A percentile compares a stretch with the other conserved stretches of the same genome.
Conservation (phyloP, 2,797 vertebrate species). For the Myiotriccus ornatus region DNA sequence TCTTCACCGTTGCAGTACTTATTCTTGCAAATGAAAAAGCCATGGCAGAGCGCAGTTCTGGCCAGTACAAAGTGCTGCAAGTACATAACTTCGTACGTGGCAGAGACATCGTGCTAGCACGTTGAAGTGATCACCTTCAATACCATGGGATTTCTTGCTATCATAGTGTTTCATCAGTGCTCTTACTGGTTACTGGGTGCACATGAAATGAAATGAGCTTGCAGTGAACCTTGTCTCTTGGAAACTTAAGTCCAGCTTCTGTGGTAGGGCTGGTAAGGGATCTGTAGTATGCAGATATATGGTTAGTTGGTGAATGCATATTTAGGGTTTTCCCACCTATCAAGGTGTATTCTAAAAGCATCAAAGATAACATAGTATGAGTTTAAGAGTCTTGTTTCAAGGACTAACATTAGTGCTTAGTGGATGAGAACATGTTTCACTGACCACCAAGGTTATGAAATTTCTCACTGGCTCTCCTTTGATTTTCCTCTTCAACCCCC, state of each 20-base stretch:
- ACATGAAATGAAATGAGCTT: neutral
- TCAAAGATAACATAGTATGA: neutral
- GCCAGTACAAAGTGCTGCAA: neutral
- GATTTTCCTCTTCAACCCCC: neutral
- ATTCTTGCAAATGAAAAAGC: accelerated
- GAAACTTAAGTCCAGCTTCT: neutral
- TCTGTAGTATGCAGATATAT: neutral
- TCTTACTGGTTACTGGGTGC: accelerated
- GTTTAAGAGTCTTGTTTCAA: neutral
- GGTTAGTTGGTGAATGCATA: neutral
- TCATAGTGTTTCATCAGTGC: neutral
- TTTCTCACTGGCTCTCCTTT: neutral
- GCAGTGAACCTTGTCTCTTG: neutral
- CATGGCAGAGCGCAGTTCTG: accelerated
- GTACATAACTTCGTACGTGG: accelerated
- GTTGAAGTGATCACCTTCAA: accelerated
- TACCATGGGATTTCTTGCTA: neutral
- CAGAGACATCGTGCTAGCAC: accelerated
- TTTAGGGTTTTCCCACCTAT: neutral
- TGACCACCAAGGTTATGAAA: neutral
- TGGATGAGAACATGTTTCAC: neutral
- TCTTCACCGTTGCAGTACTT: accelerated
- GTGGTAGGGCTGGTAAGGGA: neutral
- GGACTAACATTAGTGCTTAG: neutral
- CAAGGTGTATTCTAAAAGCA: neutral